Evolutionary conservation across 2,888 invertebrate species (phyloP), one percentile per base, ranked within the genome.

Genomic region (Melinopterus prodromus): DNA sequence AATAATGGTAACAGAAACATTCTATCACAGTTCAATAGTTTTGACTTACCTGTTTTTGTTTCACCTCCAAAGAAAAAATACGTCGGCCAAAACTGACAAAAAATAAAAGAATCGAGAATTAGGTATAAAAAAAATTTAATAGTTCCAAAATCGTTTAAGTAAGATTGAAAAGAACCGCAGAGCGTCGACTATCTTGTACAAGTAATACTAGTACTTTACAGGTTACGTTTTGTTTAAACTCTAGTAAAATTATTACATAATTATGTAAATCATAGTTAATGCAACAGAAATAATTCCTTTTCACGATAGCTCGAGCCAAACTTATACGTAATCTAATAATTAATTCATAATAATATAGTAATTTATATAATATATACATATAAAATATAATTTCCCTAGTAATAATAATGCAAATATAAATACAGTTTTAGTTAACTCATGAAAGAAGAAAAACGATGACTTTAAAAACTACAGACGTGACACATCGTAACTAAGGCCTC

Each of bases 51-150:
- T 26, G 26, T 26, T 26, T 26, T 26, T 26, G 26, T 26, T 26
- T 26, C 26, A 26, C 26, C 26, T 26, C 26, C 26, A 26, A 26
- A 2, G 26, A 26, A 26, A 26, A 2, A 26, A 26, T 26, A 26
- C 26, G 26, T 26, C 3, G 26, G 2, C 3, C 26, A 26, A 26
- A 26, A 26, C 26, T 26, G 26, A 26, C 26, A 26, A 26, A 26
- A 26, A 26, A 26, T 26, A 26, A 26, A 26, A 3, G 26, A 26
- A 6, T 53, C 53, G 53, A 53, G 12, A 9, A 12, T 2, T 9
- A 53, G 53, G 53, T 53, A 53, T 53, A 53, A 53, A 53, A 53
- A 53, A 53, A 53, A 53, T 53, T 53, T 53, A 53, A 53, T 53
- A 9, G 53, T 53, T 53, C 53, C 53, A 53, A 53, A 53, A 53